Evolutionary conservation across 2,113 vertebrate genomes (phyloP).

Genomic region (Redunca redunca): DNA sequence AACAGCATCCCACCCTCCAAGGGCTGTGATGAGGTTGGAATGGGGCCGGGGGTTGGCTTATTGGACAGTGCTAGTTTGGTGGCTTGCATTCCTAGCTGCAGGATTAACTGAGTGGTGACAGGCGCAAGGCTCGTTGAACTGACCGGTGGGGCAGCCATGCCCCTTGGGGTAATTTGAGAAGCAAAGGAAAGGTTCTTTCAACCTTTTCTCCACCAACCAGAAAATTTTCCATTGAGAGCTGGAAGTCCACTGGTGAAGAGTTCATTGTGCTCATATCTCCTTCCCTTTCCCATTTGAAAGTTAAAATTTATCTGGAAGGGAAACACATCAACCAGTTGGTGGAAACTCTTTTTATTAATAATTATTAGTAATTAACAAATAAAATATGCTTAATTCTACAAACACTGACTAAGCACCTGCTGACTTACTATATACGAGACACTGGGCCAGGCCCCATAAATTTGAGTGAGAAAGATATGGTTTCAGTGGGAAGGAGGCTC

Average conservation of each 20-base stretch:
- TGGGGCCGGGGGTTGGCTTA: accelerated
- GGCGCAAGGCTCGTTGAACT: background rate
- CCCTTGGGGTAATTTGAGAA: background rate
- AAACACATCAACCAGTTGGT: background rate
- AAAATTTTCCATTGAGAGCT: background rate
- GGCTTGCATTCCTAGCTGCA: accelerated
- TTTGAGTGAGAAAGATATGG: background rate
- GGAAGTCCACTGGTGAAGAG: background rate
- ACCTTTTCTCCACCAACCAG: background rate
- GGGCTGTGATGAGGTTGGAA: background rate
- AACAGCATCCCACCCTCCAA: background rate
- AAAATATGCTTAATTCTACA: background rate
- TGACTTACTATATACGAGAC: background rate
- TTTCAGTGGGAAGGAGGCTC: background rate
- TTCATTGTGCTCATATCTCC: background rate
- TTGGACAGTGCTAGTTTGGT: background rate
- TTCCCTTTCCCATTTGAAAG: background rate
- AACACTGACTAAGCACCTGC: background rate
- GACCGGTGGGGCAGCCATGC: background rate
- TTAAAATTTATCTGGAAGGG: background rate
- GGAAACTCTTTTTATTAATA: background rate
- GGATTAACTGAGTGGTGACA: background rate
- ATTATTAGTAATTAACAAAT: background rate
- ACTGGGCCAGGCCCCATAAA: background rate
- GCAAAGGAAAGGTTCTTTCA: background rate